Evolutionary conservation across 2,888 invertebrate species (phyloP), one percentile per base, ranked within the genome.

Genomic region (Ornithoptera priamus): DNA sequence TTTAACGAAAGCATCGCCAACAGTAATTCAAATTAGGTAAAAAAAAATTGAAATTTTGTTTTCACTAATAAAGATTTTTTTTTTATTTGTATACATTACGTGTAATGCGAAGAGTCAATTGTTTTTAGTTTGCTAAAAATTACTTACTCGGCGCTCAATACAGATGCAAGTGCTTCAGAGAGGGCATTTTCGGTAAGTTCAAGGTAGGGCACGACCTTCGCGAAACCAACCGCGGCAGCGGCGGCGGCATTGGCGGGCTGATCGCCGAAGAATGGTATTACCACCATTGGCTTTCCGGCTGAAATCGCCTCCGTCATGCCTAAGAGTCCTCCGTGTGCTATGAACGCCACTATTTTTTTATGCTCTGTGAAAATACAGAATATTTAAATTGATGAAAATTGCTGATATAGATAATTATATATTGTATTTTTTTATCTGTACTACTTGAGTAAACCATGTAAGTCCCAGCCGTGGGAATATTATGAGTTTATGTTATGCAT

Each of bases 181-280:
- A 95, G 81, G 1, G 80, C 82, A 71, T 93, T 89, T 75, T 94
- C 94, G 0, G 89, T 87, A 70, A 94, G 84, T 8, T 93, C 88
- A 2, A 80, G 78, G 73, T 94, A 93, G 2, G 93, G 81, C 7
- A 95, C 77, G 18, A 91, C 82, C 70, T 88, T 88, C 0, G 93
- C 94, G 2, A 93, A 87, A 6, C 94, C 94, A 1, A 86, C 88
- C 2, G 87, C 87, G 67, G 89, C 84, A 0, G 94, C 88, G 8
- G 93, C 90, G 3, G 88, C 90, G 0, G 93, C 94, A 76, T 95
- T 95, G 57, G 88, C 81, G 17, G 91, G 90, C 82, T 95, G 95
- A 82, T 95, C 95, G 22, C 94, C 95, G 77, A 93, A 94, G 85
- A 94, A 94, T 0, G 95, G 95, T 73, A 95, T 90, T 57, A 94